These are phyloP conservation scores for Hydractinia symbiolongicarpus DNA, from an alignment of 30 jellyfish, hydroid and myxozoan species.

Conservation along the genomic window DNA sequence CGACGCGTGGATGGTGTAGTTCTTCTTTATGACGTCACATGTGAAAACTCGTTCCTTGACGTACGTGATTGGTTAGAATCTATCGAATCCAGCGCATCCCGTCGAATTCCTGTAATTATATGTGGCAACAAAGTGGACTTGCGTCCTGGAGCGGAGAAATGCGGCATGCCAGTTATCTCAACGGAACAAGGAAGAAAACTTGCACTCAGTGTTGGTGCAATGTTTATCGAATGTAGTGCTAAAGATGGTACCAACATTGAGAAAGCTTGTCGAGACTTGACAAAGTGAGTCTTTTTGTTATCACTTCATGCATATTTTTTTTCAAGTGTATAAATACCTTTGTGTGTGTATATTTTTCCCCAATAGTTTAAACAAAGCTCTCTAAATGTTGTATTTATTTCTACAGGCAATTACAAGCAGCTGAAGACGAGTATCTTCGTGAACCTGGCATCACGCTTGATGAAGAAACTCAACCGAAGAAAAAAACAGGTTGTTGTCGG, in stretches of 20 bases:
- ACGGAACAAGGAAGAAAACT: conserved; percentile 72
- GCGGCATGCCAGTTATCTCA: conserved; percentile 46
- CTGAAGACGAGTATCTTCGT: conserved; percentile 28
- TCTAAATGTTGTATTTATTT: not conserved
- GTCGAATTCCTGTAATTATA: conserved; percentile 77
- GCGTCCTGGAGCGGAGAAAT: conserved; percentile 44
- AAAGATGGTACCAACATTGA: conserved; percentile 74
- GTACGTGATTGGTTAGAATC: conserved; percentile 97
- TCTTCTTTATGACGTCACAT: conserved; percentile 95
- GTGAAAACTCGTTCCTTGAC: conserved; percentile 82
- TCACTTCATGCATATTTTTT: not conserved
- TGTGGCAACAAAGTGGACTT: conserved; percentile 79
- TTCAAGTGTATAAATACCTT: too few species aligned
- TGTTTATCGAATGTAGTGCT: conserved; percentile 87
- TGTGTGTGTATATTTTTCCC: too few species aligned
- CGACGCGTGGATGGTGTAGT: conserved; percentile 97
- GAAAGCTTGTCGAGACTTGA: conserved; percentile 70
- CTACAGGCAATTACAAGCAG: conserved; percentile 51
- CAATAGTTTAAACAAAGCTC: too few species aligned
- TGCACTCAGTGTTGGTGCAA: conserved; percentile 85
- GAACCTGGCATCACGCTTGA: conserved; percentile 58
- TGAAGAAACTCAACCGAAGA: conserved; percentile 31
- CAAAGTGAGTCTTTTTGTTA: conserved; percentile 46
- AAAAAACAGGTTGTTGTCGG: conserved; percentile 59
- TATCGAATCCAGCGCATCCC: conserved; percentile 41